Evolutionary conservation across 2,888 invertebrate genomes (phyloP).

Genomic region (Parthenolecanium corni): DNA sequence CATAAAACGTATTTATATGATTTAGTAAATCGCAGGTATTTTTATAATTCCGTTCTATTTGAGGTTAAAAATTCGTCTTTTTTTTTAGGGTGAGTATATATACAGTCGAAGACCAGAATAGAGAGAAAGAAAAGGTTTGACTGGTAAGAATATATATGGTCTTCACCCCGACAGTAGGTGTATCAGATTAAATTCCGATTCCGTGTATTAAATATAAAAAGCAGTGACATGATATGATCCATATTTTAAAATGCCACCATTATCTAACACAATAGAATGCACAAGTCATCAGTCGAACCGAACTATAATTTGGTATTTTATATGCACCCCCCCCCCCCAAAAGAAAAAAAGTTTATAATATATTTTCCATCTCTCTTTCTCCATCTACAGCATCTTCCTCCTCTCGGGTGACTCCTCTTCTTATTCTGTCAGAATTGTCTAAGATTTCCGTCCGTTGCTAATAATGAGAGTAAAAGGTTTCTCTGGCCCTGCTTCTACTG

Average conservation of each 20-base stretch:
- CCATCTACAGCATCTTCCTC: neutral
- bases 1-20: neutral
- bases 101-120: neutral
- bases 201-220: constrained; percentile 19
- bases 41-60: constrained; percentile 21
- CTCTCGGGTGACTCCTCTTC: too few species aligned
- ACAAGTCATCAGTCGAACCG: constrained; percentile 20
- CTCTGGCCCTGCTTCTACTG: too few species aligned
- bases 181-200: constrained; percentile 20
- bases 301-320: constrained; percentile 22
- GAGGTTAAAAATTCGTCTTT: neutral
- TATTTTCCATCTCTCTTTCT: neutral
- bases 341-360: too few species aligned
- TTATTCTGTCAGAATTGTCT: too few species aligned
- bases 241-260: constrained; percentile 26
- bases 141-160: constrained; percentile 10
- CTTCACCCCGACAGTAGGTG: constrained; percentile 17
- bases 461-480: too few species aligned
- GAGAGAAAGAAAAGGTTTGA: constrained; percentile 9
- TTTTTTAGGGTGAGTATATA: neutral
- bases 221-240: constrained; percentile 25
- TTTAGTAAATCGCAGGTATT: constrained; percentile 11
- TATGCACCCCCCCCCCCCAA: constrained; percentile 28
- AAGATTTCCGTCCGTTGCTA: too few species aligned
- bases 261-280: constrained; percentile 23